A percentile compares a stretch with the other conserved stretches of the same genome.
Conservation (phyloP, 1,140 invertebrate genomes). For the Diorhabda elongata region DNA sequence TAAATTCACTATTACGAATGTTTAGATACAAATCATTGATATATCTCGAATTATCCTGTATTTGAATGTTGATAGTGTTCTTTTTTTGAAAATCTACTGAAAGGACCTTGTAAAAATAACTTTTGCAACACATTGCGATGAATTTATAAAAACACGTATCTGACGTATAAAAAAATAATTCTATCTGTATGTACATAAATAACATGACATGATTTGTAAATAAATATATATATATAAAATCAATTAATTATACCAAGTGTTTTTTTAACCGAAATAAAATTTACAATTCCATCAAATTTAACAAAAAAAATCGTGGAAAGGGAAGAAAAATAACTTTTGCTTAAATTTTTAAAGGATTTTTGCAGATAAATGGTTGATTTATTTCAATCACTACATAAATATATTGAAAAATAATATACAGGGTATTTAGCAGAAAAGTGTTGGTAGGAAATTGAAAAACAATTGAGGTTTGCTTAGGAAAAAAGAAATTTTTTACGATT, state of each 20-base stretch:
- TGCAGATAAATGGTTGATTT: not conserved
- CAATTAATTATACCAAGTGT: not conserved
- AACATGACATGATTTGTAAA: constrained; percentile 30
- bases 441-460: no score
- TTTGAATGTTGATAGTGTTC: no score
- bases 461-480: no score
- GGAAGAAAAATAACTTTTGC: not conserved
- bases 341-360: not conserved
- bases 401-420: no score
- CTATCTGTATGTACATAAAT: constrained; percentile 26
- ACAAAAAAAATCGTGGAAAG: constrained; percentile 1
- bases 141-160: constrained; percentile 17
- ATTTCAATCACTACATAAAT: no score
- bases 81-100: no score
- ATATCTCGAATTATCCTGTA: no score
- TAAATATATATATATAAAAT: constrained; percentile 13
- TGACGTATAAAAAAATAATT: constrained; percentile 15
- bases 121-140: constrained; percentile 7
- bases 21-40: no score
- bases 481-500: no score
- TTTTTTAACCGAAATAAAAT: not conserved
- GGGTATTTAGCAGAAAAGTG: no score
- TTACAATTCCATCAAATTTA: not conserved
- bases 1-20: no score
- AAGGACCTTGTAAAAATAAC: no score